Conservation (phyloP, 2,888 invertebrate species). For the Synergus itoensis region DNA sequence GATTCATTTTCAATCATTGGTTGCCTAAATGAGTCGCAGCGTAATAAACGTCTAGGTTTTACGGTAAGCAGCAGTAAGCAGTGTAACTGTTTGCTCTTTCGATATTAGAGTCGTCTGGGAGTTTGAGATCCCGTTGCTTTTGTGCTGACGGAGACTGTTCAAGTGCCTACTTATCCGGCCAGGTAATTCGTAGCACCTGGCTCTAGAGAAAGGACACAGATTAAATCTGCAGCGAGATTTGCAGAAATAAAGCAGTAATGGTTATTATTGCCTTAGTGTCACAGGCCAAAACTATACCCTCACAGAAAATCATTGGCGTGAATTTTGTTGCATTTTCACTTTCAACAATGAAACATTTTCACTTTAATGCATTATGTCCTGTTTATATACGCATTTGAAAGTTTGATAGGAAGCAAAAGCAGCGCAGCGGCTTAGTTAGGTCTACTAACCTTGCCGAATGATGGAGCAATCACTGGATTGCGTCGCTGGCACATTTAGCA, state of each 20-base stretch:
- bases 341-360: no score
- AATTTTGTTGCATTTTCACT: no score
- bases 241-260: slow-evolving; percentile 47
- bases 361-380: no score
- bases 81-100: slow-evolving; percentile 42
- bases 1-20: no score
- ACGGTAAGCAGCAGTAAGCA: neutral
- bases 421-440: slow-evolving; percentile 26
- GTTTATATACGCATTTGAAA: no score
- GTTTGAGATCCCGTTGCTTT: slow-evolving; percentile 49
- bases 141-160: no score
- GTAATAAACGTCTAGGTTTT: no score
- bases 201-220: slow-evolving; percentile 50
- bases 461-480: slow-evolving; percentile 36
- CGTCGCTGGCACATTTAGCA: neutral
- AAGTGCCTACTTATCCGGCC: slow-evolving; percentile 19
- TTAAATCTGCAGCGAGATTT: no score
- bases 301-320: neutral
- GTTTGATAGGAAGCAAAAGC: no score
- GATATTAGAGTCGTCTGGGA: slow-evolving; percentile 40
- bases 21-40: no score
- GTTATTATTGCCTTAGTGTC: slow-evolving; percentile 46
- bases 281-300: slow-evolving; percentile 41
- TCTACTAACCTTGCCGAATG: slow-evolving; percentile 33
- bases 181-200: slow-evolving; percentile 48